A percentile compares a stretch with the other conserved stretches of the same genome.
phyloP scores from a whole-genome alignment of 2,797 vertebrate species.

The Triplophysa bombifrons region DNA sequence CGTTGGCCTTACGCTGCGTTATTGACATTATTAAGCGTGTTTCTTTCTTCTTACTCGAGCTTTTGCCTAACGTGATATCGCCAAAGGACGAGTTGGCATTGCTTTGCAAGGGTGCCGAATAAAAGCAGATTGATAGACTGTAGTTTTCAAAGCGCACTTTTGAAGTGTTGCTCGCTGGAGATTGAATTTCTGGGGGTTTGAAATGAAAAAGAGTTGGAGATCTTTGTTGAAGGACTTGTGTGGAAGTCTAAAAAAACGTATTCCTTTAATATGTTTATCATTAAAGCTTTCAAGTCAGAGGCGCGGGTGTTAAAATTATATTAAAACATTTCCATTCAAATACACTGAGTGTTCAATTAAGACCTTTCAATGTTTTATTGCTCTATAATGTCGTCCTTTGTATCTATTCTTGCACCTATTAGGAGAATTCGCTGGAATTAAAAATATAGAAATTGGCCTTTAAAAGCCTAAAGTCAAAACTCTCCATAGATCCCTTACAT shows the following conservation, averaged over 20 bases:
- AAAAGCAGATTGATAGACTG: conserved; percentile 63
- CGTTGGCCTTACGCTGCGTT: conserved; percentile 23
- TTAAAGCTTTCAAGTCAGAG: conserved; percentile 23
- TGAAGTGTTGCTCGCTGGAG: conserved; percentile 61
- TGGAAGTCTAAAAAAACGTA: conserved; percentile 18
- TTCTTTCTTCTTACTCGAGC: conserved; percentile 22
- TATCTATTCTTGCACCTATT: not conserved
- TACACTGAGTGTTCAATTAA: not conserved
- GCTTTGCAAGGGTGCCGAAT: conserved; percentile 54
- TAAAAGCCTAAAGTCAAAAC: not conserved
- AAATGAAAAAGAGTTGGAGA: conserved; percentile 26
- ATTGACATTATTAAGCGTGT: conserved; percentile 47
- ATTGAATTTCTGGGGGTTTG: conserved; percentile 50
- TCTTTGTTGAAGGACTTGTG: conserved; percentile 39
- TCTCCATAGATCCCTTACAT: not conserved
- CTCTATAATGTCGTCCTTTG: not conserved
- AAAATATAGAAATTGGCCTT: not conserved
- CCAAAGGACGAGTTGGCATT: conserved; percentile 37
- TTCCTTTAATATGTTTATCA: conserved; percentile 10
- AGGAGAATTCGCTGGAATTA: not conserved
- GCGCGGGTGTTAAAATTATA: not conserved
- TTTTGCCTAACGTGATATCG: conserved; percentile 47
- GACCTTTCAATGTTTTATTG: not conserved
- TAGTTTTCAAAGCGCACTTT: conserved; percentile 58
- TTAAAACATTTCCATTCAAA: not conserved